Evolutionary conservation across 2,113 vertebrate genomes (phyloP), one percentile per base, ranked within the genome.

Genomic region (Vulpes lagopus): DNA sequence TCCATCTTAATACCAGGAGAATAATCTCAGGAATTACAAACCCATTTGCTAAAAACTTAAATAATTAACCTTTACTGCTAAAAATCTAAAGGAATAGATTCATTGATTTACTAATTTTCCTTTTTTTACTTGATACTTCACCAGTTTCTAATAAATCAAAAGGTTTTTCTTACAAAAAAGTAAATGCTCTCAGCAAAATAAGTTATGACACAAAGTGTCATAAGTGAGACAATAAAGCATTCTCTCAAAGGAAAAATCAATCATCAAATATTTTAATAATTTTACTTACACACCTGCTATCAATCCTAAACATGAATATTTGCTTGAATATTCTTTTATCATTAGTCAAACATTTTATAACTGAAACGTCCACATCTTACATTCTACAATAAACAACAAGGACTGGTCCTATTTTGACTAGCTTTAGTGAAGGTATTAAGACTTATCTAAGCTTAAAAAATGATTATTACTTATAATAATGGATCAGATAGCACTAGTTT

Each of bases 361-460:
- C 59, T 93, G 35, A 80, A 93, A 95, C 80, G 8, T 30, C 16
- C 59, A 60, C 55, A 90, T 73, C 35, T 81, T 78, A 86, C 27
- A 55, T 89, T 95, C 38, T 55, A 76, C 14, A 91, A 57, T 6
- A 60, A 25, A 90, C 57, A 94, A 59, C 38, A 82, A 92, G 4
- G 16, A 30, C 88, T 94, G 38, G 51, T 95, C 84, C 60, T 95
- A 94, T 67, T 96, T 96, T 95, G 49, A 94, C n/a, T 81, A 69
- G 35, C 35, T 43, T 20, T 71, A 94, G 83, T 92, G 62, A 95
- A 94, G 80, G 23, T 83, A 23, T 35, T 88, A 89, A 92, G n/a
- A 95, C 20, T 93, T 89, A 95, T 11, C 84, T 83, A 94, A 97
- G 1, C 59, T 85, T 85, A 81, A 92, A 15, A 92, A 85, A 79